Base-by-base conservation (phyloP, 2,797 vertebrate species). In the Podargus strigoides region DNA sequence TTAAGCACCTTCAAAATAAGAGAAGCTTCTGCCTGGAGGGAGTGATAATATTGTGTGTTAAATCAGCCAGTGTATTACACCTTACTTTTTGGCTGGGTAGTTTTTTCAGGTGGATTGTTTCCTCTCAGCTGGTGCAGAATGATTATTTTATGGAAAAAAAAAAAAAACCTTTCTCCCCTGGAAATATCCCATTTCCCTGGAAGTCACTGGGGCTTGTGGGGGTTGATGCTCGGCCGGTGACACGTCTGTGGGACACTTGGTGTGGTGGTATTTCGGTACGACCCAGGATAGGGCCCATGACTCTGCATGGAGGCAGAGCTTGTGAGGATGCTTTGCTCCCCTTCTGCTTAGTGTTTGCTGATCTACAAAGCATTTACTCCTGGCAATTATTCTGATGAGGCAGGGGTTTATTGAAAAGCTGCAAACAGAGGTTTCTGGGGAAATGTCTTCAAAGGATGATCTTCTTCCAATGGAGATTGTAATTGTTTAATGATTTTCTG, bases 401-500 rank as follows among this genome's bases (percentile, higher is more conserved):
- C 37, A 41, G 37, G 74, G 74, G 66, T 44, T 69, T 83, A 39
- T 86, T 80, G 81, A 90, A 78, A 87, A 81, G 67, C 49, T 64
- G 76, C 0, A 0, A 49, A 47, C 1, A 0, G 82, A 70, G 75
- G 67, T 89, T 93, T 83, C 94, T 93, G 93, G 87, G 82, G 85
- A 94, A 67, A 88, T 44, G 53, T 63, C 85, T 95, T 95, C 95
- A 85, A 92, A 93, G 85, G 89, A 68, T 85, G 81, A 94, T 82
- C 78, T 76, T 64, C 87, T 87, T 92, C 82, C 26, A 3, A 49
- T 52, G 82, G 85, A 90, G 68, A 60, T 63, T 94, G 87, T 94
- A 95, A 95, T 92, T 87, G 91, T 93, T 94, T 93, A 93, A 96
- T 89, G 95, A 92, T 96, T 96, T 95, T 92, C 78, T 87, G 3